Percentiles rank a stretch among this genome's conserved stretches.
phyloP scores from a whole-genome alignment of 2,113 vertebrate genomes.

The Pterophyllum scalare region DNA sequence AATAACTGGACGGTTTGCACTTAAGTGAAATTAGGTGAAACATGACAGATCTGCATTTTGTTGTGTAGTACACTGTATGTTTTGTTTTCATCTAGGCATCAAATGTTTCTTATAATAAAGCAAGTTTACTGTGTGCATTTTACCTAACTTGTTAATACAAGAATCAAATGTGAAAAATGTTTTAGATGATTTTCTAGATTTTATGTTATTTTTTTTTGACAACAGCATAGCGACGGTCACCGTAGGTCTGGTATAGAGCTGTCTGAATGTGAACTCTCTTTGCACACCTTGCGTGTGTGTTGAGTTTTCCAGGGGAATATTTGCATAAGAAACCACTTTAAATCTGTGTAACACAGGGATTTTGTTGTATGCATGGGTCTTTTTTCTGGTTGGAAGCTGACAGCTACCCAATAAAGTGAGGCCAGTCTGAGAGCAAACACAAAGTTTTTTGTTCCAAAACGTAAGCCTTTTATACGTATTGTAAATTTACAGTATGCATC shows the following conservation, averaged over 20 bases:
- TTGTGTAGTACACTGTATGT: background rate
- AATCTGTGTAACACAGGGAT: background rate
- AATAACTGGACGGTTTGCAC: conserved; percentile 12
- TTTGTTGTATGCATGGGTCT: background rate
- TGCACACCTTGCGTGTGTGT: background rate
- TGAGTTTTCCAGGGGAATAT: background rate
- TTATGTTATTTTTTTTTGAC: background rate
- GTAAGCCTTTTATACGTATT: conserved; percentile 20
- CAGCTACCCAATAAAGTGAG: conserved; percentile 14
- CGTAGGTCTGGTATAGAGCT: background rate
- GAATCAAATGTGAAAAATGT: background rate
- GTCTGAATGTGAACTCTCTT: background rate
- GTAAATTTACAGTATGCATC: conserved; percentile 17
- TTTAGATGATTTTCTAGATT: background rate
- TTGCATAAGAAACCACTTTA: background rate
- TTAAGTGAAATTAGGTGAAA: conserved; percentile 22
- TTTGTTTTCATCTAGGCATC: background rate
- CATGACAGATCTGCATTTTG: background rate
- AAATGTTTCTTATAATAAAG: background rate
- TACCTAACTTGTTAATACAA: background rate
- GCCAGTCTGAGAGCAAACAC: conserved; percentile 22
- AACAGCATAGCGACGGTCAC: background rate
- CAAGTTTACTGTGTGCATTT: background rate
- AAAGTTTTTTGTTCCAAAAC: conserved; percentile 4
- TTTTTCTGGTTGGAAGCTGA: conserved; percentile 30